phyloP scores from a whole-genome alignment of 2,797 vertebrate species.

The Epinephelus malabaricus region DNA sequence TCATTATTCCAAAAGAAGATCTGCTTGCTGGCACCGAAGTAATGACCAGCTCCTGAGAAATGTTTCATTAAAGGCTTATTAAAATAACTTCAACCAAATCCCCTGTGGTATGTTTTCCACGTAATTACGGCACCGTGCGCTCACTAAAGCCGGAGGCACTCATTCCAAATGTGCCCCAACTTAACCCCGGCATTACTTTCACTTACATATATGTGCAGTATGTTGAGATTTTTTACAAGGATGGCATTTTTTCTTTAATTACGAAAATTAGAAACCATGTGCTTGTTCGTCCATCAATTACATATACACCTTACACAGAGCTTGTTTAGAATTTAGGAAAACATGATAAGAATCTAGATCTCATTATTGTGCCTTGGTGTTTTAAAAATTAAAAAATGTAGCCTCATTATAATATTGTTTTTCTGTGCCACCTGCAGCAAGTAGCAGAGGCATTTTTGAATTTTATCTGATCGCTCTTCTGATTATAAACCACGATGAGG shows the following conservation, averaged over 20 bases:
- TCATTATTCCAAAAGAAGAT: slow-evolving; percentile 61
- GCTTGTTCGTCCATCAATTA: background rate
- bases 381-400: slow-evolving; percentile 17
- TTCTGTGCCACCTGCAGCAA: background rate
- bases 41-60: slow-evolving; percentile 63
- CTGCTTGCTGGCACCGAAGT: slow-evolving; percentile 56
- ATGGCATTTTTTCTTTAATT: background rate
- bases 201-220: background rate
- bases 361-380: background rate
- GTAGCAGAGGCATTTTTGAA: background rate
- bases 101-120: slow-evolving; percentile 69
- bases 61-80: slow-evolving; percentile 81
- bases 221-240: background rate
- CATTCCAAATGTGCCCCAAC: slow-evolving; percentile 36
- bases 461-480: slow-evolving; percentile 1
- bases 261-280: background rate
- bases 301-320: background rate
- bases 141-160: slow-evolving; percentile 49
- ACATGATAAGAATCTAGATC: background rate
- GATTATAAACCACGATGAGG: background rate
- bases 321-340: background rate
- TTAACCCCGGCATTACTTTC: slow-evolving; percentile 18
- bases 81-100: slow-evolving; percentile 75
- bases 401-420: slow-evolving; percentile 19
- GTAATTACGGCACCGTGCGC: slow-evolving; percentile 64